phyloP scores from a whole-genome alignment of 2,113 vertebrate species.

The Gila orcuttii region DNA sequence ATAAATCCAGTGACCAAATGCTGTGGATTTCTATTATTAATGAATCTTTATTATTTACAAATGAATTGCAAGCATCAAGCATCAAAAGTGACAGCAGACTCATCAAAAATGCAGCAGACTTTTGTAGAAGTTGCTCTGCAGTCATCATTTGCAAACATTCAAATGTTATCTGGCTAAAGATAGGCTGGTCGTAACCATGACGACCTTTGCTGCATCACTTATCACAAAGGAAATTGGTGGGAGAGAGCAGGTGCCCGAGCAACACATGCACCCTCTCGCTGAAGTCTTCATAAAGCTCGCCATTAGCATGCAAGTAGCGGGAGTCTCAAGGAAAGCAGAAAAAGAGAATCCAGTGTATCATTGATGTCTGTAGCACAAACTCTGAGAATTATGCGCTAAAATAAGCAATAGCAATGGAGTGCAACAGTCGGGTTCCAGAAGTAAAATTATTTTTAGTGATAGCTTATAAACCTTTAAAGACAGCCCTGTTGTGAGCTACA shows the following conservation, averaged over 20 bases:
- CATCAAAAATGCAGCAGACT: background rate
- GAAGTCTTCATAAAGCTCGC: conserved; percentile 58
- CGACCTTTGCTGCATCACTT: conserved; percentile 57
- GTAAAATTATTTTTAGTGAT: too few relatives aligned
- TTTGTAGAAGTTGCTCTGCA: conserved; percentile 24
- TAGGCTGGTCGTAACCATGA: conserved; percentile 57
- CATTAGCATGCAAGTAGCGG: conserved; percentile 41
- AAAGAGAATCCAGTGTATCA: background rate
- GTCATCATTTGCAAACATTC: conserved; percentile 51
- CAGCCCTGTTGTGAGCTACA: too few relatives aligned
- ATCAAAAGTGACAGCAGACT: conserved; percentile 21
- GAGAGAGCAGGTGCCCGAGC: conserved; percentile 53
- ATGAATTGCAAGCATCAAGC: background rate
- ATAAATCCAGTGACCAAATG: too few relatives aligned
- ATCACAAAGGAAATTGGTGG: conserved; percentile 56
- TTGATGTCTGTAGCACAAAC: too few relatives aligned
- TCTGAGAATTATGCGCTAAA: too few relatives aligned
- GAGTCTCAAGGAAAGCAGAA: background rate
- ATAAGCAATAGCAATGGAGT: too few relatives aligned
- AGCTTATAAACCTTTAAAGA: too few relatives aligned
- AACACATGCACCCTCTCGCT: conserved; percentile 28
- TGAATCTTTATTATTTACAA: background rate
- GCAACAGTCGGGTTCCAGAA: too few relatives aligned
- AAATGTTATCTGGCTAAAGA: conserved; percentile 63
- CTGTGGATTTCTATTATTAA: too few relatives aligned